Evolutionary conservation across 2,113 vertebrate species (phyloP).

Genomic region (Mustela lutreola): DNA sequence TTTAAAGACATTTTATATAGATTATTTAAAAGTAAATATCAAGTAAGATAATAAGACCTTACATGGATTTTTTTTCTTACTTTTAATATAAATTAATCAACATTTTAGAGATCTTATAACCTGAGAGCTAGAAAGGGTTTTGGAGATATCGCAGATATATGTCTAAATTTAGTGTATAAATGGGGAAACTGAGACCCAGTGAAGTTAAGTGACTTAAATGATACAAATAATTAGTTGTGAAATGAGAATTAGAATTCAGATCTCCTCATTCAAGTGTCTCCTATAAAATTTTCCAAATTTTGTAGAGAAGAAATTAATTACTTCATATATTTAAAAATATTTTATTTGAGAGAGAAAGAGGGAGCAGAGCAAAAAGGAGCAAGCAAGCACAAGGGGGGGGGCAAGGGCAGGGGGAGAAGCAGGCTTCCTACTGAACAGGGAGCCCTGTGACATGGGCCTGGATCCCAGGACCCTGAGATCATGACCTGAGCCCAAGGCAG

Average conservation of each 20-base stretch:
- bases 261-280: neutral
- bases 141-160: neutral
- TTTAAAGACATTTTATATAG: neutral
- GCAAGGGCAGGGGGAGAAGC: neutral
- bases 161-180: neutral
- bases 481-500: neutral
- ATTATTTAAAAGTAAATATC: neutral
- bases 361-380: neutral
- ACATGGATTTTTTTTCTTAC: neutral
- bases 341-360: neutral
- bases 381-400: neutral
- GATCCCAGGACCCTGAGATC: neutral
- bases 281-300: neutral
- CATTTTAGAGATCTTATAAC: neutral
- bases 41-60: neutral
- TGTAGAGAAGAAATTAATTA: neutral
- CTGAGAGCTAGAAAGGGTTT: neutral
- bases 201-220: neutral
- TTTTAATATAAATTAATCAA: neutral
- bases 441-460: neutral
- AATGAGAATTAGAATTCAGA: neutral
- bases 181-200: neutral
- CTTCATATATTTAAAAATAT: neutral
- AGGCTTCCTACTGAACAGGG: neutral
- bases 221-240: neutral